phyloP scores from a whole-genome alignment of 2,888 invertebrate genomes.

The Drosophila recens region DNA sequence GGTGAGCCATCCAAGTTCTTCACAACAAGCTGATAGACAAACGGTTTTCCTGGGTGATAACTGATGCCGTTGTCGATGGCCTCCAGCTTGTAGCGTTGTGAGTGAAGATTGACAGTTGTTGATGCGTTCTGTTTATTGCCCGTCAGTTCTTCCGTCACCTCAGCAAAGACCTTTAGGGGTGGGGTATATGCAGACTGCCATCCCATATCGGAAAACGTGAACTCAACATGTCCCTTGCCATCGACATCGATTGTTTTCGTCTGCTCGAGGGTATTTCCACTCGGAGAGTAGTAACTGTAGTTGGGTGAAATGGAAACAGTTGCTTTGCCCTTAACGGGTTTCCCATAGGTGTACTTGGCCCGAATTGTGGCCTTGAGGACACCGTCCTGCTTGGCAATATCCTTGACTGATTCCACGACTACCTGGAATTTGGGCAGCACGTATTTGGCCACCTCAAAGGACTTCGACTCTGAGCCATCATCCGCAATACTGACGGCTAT shows the following conservation, averaged over 20 bases:
- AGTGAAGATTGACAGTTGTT: constrained; percentile 90
- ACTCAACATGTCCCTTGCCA: constrained; percentile 89
- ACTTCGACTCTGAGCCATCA: constrained; percentile 55
- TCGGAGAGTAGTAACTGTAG: constrained; percentile 46
- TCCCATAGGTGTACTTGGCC: constrained; percentile 95
- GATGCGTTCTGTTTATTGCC: constrained; percentile 91
- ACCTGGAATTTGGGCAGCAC: constrained; percentile 97
- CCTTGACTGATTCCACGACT: constrained; percentile 92
- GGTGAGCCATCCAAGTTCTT: constrained; percentile 90
- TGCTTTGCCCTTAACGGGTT: constrained; percentile 94
- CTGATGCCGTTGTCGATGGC: constrained; percentile 92
- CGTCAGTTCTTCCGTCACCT: constrained; percentile 95
- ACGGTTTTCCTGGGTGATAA: constrained; percentile 95
- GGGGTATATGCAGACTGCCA: constrained; percentile 87
- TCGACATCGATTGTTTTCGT: constrained; percentile 90
- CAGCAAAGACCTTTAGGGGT: constrained; percentile 89
- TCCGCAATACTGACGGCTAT: constrained; percentile 88
- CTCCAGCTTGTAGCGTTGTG: constrained; percentile 90
- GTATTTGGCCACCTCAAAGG: constrained; percentile 92
- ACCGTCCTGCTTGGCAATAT: constrained; percentile 92
- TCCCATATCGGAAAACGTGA: constrained; percentile 89
- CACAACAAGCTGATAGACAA: constrained; percentile 91
- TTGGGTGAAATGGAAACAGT: constrained; percentile 87
- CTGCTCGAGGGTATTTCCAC: constrained; percentile 65
- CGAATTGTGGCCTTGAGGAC: constrained; percentile 91